Evolutionary conservation across 2,888 invertebrate species (phyloP).

Genomic region (Orthosia incerta): DNA sequence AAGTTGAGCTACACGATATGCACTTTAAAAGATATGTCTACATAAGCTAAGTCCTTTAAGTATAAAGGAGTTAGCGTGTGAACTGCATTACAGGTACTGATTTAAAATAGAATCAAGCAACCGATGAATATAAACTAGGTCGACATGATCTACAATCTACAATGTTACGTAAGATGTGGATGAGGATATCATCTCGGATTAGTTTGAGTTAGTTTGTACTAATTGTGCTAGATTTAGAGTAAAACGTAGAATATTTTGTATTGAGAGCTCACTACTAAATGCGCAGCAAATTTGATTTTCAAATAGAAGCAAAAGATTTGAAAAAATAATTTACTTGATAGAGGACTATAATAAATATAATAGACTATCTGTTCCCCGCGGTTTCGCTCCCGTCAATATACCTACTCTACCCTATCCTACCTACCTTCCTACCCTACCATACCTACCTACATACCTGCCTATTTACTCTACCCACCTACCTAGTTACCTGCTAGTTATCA

Average conservation of each 20-base stretch:
- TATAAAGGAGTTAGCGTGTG: neutral
- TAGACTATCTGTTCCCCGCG: too few relatives aligned
- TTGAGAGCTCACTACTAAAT: neutral
- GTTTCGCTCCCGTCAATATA: too few relatives aligned
- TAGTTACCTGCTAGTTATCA: too few relatives aligned
- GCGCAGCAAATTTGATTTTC: neutral
- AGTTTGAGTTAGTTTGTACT: constrained; percentile 34
- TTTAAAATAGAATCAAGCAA: constrained; percentile 32
- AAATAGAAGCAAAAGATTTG: neutral
- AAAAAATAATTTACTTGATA: neutral
- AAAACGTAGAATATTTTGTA: constrained; percentile 4
- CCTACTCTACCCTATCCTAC: too few relatives aligned
- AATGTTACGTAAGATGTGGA: constrained; percentile 35
- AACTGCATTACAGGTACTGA: constrained; percentile 3
- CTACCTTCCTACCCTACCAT: too few relatives aligned
- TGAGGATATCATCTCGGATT: constrained; percentile 42
- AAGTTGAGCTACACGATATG: neutral
- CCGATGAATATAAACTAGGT: constrained; percentile 39
- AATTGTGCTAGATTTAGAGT: constrained; percentile 22
- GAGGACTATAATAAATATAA: too few relatives aligned
- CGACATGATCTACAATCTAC: constrained; percentile 34
- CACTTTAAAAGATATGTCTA: too few relatives aligned
- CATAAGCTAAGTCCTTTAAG: too few relatives aligned
- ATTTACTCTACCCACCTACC: too few relatives aligned
- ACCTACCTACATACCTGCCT: too few relatives aligned